Evolutionary conservation across 2,113 vertebrate species (phyloP).

Genomic region (Centropus bengalensis): DNA sequence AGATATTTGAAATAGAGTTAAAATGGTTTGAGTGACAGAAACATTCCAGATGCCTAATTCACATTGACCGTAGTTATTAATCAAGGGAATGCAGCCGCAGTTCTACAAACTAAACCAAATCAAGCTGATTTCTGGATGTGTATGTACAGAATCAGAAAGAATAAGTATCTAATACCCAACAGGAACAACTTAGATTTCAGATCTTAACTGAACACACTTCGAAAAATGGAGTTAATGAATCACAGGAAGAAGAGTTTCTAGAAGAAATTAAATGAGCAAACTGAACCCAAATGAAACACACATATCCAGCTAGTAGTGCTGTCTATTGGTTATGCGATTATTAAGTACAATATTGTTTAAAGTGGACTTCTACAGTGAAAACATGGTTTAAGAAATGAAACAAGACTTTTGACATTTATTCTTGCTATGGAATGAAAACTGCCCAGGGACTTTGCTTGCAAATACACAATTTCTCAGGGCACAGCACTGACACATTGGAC

Average conservation of each 20-base stretch:
- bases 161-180: neutral
- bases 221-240: neutral
- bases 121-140: slow-evolving; percentile 11
- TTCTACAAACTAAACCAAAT: neutral
- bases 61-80: neutral
- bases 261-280: neutral
- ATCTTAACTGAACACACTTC: neutral
- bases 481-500: neutral
- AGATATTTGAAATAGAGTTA: neutral
- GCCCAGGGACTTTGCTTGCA: neutral
- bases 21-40: neutral
- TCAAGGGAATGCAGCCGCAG: neutral
- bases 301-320: neutral
- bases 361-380: neutral
- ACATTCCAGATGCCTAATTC: neutral
- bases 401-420: neutral
- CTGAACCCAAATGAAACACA: neutral
- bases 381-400: neutral
- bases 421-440: neutral
- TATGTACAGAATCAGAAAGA: neutral
- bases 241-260: neutral
- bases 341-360: neutral
- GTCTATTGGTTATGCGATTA: neutral
- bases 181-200: neutral
- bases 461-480: neutral